Percentiles rank a stretch among this genome's conserved stretches.
phyloP scores from a whole-genome alignment of 2,888 invertebrate genomes.

The Pinctada fucata region DNA sequence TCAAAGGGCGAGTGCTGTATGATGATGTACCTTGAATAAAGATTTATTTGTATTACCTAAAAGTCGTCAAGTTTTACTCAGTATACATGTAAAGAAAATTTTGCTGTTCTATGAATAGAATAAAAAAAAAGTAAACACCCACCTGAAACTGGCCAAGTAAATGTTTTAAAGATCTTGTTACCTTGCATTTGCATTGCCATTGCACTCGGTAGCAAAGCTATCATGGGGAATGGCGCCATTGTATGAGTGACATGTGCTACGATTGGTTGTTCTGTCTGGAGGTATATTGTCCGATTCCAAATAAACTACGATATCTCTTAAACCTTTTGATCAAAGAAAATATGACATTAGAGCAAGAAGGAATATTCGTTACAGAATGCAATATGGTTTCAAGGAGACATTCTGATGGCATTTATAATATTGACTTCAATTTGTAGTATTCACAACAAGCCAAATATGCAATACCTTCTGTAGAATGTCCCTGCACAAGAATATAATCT shows the following conservation, averaged over 20 bases:
- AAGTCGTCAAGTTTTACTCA: no score
- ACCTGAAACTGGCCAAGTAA: no score
- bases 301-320: neutral
- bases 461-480: slow-evolving; percentile 15
- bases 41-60: no score
- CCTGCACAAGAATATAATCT: slow-evolving; percentile 33
- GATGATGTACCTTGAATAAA: no score
- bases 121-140: no score
- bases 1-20: no score
- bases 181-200: slow-evolving; percentile 30
- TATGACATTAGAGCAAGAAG: neutral
- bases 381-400: no score
- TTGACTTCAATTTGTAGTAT: neutral
- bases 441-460: neutral
- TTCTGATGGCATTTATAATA: no score
- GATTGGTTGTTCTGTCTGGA: neutral
- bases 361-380: no score
- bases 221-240: neutral
- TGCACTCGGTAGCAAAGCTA: neutral
- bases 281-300: neutral
- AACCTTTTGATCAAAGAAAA: neutral
- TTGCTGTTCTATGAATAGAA: no score
- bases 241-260: neutral
- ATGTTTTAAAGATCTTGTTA: neutral
- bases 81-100: no score